Conservation (phyloP, 2,888 invertebrate species). For the Trachelus iudaicus region DNA sequence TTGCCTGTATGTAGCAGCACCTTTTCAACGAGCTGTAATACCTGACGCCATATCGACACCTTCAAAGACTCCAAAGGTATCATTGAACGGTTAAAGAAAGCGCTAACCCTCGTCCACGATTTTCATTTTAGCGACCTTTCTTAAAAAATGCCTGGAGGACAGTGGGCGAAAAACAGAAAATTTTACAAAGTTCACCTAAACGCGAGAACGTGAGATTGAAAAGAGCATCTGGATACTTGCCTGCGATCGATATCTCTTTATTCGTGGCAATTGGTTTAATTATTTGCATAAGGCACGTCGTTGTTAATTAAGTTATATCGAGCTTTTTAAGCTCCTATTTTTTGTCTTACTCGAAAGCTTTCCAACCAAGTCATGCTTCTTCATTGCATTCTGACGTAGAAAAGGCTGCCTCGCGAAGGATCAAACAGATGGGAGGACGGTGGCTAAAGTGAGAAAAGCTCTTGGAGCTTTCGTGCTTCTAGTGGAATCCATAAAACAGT, state of each 20-base stretch:
- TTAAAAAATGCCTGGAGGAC: too few relatives aligned
- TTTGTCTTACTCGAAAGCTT: background rate
- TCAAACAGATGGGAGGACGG: background rate
- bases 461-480: background rate
- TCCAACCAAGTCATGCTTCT: background rate
- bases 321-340: background rate
- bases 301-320: background rate
- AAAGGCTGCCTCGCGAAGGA: background rate
- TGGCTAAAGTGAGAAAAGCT: background rate
- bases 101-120: background rate
- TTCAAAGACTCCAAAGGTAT: background rate
- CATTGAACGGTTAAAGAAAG: background rate
- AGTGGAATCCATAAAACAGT: slow-evolving; percentile 1
- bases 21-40: background rate
- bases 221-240: background rate
- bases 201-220: background rate
- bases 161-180: too few relatives aligned
- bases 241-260: background rate
- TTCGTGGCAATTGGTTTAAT: background rate
- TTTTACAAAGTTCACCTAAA: background rate
- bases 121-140: background rate
- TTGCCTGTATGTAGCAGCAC: background rate
- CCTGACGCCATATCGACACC: background rate
- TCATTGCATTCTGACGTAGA: background rate
- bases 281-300: background rate